Conservation (phyloP, 2,797 vertebrate genomes). For the Alcedo quadribrachys region DNA sequence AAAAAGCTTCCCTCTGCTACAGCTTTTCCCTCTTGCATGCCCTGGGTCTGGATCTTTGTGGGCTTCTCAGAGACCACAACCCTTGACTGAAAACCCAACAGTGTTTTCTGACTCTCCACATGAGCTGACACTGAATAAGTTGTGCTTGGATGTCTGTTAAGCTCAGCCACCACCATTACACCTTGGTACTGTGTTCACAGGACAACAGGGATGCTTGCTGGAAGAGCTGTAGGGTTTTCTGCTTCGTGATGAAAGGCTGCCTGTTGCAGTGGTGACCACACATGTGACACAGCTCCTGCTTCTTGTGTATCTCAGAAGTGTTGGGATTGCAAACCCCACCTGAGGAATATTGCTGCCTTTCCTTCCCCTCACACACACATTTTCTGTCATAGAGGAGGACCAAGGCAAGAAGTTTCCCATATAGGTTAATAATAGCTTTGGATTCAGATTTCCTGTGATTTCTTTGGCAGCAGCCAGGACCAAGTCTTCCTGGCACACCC, state of each 20-base stretch:
- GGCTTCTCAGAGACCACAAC: background rate
- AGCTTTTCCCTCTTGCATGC: background rate
- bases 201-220: background rate
- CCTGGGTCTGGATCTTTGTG: background rate
- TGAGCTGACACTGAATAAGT: background rate
- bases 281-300: background rate
- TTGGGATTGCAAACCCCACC: background rate
- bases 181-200: background rate
- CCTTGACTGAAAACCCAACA: background rate
- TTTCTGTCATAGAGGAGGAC: background rate
- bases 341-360: background rate
- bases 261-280: fast-evolving
- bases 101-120: background rate
- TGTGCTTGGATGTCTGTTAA: background rate
- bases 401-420: background rate
- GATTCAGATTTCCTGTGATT: background rate
- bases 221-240: background rate
- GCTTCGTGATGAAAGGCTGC: background rate
- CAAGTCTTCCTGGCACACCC: background rate
- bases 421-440: background rate
- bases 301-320: fast-evolving
- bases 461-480: background rate
- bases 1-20: background rate
- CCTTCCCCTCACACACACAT: background rate
- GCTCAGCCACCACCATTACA: background rate